Base-by-base conservation (phyloP, 1,140 invertebrate species). In the Rhyacophila brunnea region DNA sequence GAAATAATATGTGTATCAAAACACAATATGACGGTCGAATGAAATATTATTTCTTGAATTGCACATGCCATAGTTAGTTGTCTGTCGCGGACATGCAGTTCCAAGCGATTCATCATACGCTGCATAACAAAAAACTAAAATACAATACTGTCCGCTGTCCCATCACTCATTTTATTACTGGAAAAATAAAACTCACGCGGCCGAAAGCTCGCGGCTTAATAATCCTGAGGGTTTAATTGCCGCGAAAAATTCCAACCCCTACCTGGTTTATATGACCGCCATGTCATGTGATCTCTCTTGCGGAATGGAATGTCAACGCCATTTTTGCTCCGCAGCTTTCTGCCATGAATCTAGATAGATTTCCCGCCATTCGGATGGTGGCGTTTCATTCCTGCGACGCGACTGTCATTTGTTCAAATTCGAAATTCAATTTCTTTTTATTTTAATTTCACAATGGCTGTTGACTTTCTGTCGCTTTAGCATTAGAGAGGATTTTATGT, bases 191-290 rank as follows among this genome's bases (percentile, higher is more conserved):
- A 28, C 9, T 28, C 23, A 5, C 23, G 9, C 23, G 23, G 3
- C 23, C 23, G 4, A 28, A 28, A 5, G 4, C 23, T 5, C 23
- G 9, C 4, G 9, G 23, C 23, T 28, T 28, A 28, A 28, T 28
- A 28, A 28, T 28, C 15, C 17, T 10, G 40, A 9, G 18, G 20
- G 51, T 40, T 60, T 60, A 60, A 60, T 60, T 60, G 58, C 58
- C 51, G 58, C 52, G 58, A 54, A 55, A 53, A 60, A 53, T 60
- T 47, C 45, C 43, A 34, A 19, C 13, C 34, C 43, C 38, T 15
- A 44, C 17, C 32, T 14, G 13, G 46, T 60, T 60, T 48, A 60
- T 46, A 46, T 55, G 42, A 32, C 14, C 28, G 43, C n/a, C 23
- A 32, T 45, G 52, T 52, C 38, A 42, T 17, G 49, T 52, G 49